A percentile compares a stretch with the other conserved stretches of the same genome.
Conservation (phyloP, 1,140 invertebrate genomes). For the Drosophila rufa region DNA sequence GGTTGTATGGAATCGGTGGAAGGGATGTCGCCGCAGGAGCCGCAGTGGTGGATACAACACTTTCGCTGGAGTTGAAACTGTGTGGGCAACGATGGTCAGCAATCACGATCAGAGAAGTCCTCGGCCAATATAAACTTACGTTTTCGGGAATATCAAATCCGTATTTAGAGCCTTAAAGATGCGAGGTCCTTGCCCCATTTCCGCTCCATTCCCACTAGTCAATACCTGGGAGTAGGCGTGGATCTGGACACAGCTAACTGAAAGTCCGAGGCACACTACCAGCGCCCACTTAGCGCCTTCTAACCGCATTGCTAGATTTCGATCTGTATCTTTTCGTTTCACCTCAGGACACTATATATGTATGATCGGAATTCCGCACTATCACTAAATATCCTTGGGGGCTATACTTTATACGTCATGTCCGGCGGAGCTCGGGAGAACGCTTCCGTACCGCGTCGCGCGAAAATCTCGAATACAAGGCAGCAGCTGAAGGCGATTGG, state of each 20-base stretch:
- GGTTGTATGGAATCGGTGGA: conserved; percentile 68
- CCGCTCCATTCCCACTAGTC: conserved; percentile 29
- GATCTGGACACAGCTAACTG: conserved; percentile 18
- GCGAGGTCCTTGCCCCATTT: conserved; percentile 63
- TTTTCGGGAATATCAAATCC: conserved; percentile 81
- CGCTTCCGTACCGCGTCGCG: conserved; percentile 47
- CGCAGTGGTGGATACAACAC: conserved; percentile 67
- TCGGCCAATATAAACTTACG: conserved; percentile 50
- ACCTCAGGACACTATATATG: conserved; percentile 33
- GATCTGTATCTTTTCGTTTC: conserved; percentile 5
- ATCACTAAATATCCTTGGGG: conserved; percentile 16
- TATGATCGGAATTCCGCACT: neutral
- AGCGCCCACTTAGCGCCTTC: conserved; percentile 40
- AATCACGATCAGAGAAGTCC: neutral
- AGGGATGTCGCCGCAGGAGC: conserved; percentile 20
- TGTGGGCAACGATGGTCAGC: neutral
- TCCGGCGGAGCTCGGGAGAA: conserved; percentile 39
- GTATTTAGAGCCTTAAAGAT: conserved; percentile 80
- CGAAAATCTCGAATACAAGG: conserved; percentile 57
- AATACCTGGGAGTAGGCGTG: conserved; percentile 70
- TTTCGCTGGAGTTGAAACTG: conserved; percentile 79
- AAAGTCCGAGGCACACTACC: conserved; percentile 32
- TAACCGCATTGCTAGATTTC: conserved; percentile 36
- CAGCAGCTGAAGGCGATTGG: conserved; percentile 34
- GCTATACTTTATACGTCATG: conserved; percentile 48